Conservation (phyloP, 2,113 vertebrate species). For the Chloebia gouldiae region DNA sequence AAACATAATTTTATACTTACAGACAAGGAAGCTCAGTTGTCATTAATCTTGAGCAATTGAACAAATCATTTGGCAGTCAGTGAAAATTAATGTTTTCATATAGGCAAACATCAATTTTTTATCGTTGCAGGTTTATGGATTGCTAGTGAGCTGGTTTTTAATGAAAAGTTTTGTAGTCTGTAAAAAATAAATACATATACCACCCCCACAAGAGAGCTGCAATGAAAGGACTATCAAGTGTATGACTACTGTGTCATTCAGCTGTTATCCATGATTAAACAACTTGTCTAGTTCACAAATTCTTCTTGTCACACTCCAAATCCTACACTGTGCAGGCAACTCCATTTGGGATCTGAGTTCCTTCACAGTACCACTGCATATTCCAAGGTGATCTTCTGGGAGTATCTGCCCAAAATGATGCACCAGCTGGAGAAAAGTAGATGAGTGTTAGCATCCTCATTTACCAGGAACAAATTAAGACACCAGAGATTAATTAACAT, state of each 20-base stretch:
- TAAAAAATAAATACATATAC: not conserved
- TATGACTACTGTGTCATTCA: not conserved
- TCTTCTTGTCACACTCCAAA: not conserved
- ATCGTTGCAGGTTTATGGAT: not conserved
- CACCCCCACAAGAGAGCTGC: not conserved
- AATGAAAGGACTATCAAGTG: not conserved
- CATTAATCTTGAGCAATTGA: not conserved
- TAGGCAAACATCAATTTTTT: conserved; percentile 1
- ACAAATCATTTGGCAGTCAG: not conserved
- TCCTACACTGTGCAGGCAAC: not conserved
- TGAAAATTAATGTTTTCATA: conserved; percentile 20
- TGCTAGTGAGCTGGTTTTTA: not conserved
- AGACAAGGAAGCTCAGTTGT: not conserved
- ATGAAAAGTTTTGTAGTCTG: not conserved
- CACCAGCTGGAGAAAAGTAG: not conserved
- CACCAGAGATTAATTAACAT: not conserved
- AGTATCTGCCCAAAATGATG: not conserved
- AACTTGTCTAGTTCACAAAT: not conserved
- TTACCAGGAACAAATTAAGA: not conserved
- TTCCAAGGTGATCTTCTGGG: not conserved
- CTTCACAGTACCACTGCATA: not conserved
- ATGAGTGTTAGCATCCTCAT: not conserved
- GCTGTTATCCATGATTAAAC: not conserved
- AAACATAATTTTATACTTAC: not conserved
- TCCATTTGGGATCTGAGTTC: not conserved